These are phyloP conservation scores for Micrastur ruficollis DNA, from an alignment of 2,797 vertebrate species.

Conservation along the genomic window DNA sequence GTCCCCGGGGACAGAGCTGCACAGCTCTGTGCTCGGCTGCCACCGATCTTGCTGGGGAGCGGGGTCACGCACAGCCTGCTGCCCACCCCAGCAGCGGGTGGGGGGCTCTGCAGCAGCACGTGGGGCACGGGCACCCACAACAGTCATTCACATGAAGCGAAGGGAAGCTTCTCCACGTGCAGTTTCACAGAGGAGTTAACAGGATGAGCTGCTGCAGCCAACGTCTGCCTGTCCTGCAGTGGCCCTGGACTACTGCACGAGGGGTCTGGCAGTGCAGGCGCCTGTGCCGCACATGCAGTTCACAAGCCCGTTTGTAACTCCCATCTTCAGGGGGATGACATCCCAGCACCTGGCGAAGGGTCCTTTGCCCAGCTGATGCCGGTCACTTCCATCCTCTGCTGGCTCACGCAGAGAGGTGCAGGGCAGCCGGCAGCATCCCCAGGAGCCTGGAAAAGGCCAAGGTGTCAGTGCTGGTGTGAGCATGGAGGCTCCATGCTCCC, in stretches of 20 bases:
- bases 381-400: neutral
- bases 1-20: neutral
- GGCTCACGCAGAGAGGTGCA: neutral
- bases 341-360: neutral
- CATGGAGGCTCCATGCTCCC: accelerated
- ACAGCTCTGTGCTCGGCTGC: neutral
- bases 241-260: neutral
- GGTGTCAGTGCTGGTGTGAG: neutral
- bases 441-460: constrained; percentile 59
- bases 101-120: accelerated
- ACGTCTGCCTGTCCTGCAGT: neutral
- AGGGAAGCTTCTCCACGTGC: neutral
- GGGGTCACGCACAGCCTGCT: neutral
- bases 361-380: neutral
- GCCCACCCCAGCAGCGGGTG: accelerated
- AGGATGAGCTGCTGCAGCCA: neutral
- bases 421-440: neutral
- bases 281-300: neutral
- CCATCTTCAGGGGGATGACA: neutral
- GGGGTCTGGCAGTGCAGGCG: neutral
- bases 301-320: neutral
- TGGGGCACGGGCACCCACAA: accelerated
- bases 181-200: neutral
- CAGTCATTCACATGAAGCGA: neutral
- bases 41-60: accelerated